Percentiles rank a stretch among this genome's conserved stretches.
These are phyloP conservation scores for Hycleus cichorii DNA, from an alignment of 1,140 invertebrate genomes.

Conservation along the genomic window DNA sequence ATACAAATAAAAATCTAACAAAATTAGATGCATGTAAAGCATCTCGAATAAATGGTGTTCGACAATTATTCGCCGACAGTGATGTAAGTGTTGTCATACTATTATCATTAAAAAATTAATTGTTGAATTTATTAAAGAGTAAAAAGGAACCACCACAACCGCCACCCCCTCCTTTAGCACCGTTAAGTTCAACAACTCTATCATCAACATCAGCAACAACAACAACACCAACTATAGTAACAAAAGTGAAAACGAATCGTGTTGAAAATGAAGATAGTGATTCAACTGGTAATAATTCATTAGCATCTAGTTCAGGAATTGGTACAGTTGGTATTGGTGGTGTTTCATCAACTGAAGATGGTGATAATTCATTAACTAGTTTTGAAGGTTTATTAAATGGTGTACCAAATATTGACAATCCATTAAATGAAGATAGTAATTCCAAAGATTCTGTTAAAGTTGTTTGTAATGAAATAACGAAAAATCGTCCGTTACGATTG, in stretches of 20 bases:
- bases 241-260: constrained; percentile 15
- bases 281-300: constrained; percentile 48
- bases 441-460: constrained; percentile 47
- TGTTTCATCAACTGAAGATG: constrained; percentile 46
- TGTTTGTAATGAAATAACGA: constrained; percentile 34
- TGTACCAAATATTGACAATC: constrained; percentile 48
- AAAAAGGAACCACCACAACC: constrained; percentile 46
- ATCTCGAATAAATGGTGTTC: constrained; percentile 38
- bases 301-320: constrained; percentile 50
- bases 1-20: constrained; percentile 31
- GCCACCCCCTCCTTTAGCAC: constrained; percentile 45
- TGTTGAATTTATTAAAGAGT: constrained; percentile 32
- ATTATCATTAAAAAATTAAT: constrained; percentile 25
- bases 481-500: constrained; percentile 50
- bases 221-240: constrained; percentile 8
- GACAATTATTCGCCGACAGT: constrained; percentile 34
- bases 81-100: constrained; percentile 36
- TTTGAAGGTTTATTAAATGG: constrained; percentile 58
- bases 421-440: constrained; percentile 45
- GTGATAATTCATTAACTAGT: constrained; percentile 54
- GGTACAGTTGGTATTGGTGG: constrained; percentile 42
- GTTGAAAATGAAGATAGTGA: constrained; percentile 49
- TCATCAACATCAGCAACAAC: too few species aligned
- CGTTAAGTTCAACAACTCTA: constrained; percentile 35
- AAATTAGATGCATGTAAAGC: constrained; percentile 40